Percentiles rank a stretch among this genome's conserved stretches.
Evolutionary conservation across 2,797 vertebrate species (phyloP).

Genomic region (Clamator glandarius): DNA sequence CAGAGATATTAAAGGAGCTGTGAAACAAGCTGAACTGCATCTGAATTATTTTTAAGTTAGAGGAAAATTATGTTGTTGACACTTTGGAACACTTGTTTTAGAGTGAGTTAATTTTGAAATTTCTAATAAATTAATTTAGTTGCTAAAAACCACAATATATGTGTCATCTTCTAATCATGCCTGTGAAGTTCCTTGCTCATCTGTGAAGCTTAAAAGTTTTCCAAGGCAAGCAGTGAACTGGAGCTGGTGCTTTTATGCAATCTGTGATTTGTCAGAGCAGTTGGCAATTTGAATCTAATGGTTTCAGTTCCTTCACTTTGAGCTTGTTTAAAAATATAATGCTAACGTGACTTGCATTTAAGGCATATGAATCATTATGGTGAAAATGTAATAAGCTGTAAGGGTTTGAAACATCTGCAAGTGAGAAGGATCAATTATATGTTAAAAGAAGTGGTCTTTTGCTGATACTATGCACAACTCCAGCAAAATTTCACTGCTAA

Average conservation of each 20-base stretch:
- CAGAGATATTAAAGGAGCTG: neutral
- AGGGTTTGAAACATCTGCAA: slow-evolving; percentile 5
- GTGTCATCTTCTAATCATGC: neutral
- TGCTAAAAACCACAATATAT: neutral
- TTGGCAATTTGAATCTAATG: slow-evolving; percentile 1
- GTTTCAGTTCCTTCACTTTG: neutral
- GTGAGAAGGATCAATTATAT: slow-evolving; percentile 19
- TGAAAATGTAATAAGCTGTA: slow-evolving; percentile 2
- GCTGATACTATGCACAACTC: neutral
- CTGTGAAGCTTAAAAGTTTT: slow-evolving; percentile 2
- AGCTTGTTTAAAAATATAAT: neutral
- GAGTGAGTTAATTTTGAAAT: neutral
- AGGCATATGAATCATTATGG: slow-evolving; percentile 21
- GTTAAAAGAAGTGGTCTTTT: slow-evolving; percentile 16
- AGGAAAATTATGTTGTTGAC: neutral
- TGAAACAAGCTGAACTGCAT: neutral
- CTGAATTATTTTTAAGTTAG: neutral
- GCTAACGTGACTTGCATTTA: neutral
- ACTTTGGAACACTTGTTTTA: neutral
- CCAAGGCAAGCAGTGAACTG: neutral
- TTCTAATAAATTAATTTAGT: neutral
- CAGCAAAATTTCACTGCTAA: slow-evolving; percentile 9
- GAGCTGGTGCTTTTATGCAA: neutral
- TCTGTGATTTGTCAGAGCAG: neutral
- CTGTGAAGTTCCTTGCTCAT: neutral